Evolutionary conservation across 2,797 vertebrate genomes (phyloP), one percentile per base, ranked within the genome.

Genomic region (Halcyon badia): DNA sequence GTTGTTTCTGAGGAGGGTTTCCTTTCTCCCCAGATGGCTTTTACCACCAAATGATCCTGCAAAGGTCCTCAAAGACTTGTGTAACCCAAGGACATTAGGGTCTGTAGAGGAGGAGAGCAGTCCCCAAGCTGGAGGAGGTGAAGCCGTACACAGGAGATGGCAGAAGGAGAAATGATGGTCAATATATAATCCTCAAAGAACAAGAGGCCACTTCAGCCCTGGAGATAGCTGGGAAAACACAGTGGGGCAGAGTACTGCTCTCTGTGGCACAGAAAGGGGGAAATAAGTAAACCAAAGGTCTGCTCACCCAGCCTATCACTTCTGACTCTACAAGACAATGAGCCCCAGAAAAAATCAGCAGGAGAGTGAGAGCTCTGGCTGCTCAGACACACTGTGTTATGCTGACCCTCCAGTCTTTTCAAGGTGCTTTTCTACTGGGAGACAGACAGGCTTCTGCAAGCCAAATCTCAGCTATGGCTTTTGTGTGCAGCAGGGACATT

Each of bases 191-290:
- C 42, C 49, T 69, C 61, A 20, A 48, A 41, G 37, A 33, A n/a
- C 9, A 41, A 22, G 49, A 83, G 51, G 39, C 14, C 68, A 58
- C 33, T n/a, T 22, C 31, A 14, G 16, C 8, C n/a, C 54, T 54
- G 31, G 22, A 52, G 25, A 14, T 5, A 22, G 61, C 30, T 26
- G 33, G 0, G 2, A 31, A 57, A 75, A 25, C 0, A 6, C 57
- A 20, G 54, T 11, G 37, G 35, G 75, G 49, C 56, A 28, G 56
- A 58, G 49, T 62, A 26, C 41, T 80, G 61, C 49, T 83, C n/a
- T 39, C 37, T 11, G 5, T 18, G 49, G 49, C 42, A 31, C 15
- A 58, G 42, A 19, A 61, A 39, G 10, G 46, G 20, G 78, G 54
- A 66, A 61, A 15, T 3, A 35, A 54, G 41, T 19, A 30, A 58